Base-by-base conservation (phyloP, 2,113 vertebrate genomes). In the Propithecus coquereli region DNA sequence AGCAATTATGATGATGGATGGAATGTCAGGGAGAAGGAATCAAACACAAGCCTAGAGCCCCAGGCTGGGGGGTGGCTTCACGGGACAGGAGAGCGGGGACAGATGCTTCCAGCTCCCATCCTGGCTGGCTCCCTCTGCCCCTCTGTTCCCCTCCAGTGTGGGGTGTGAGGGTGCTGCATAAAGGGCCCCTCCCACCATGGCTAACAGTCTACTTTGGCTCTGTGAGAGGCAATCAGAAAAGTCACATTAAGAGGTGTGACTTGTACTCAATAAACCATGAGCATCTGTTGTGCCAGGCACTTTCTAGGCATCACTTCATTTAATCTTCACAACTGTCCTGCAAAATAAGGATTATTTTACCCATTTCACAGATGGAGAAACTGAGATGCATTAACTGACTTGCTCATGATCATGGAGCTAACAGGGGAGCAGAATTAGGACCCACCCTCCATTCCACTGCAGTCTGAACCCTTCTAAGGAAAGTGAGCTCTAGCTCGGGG, bases 1-100 rank as follows among this genome's bases (percentile, higher is more conserved):
- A 98, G 97, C 96, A 97, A 98, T 98, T 97, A 97, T 65, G 91
- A 96, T 98, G 98, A 97, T 96, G 97, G 97, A 98, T 98, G 96
- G 93, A 86, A 90, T 85, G 92, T 96, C 97, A 96, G 88, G 32
- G 88, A 95, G 90, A 96, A 85, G 47, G 88, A 76, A 74, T 3
- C 90, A 84, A 86, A 96, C 87, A 94, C 94, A 61, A 94, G 88
- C 57, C 25, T 77, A n/a, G 81, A 97, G 93, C 32, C 68, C 57
- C 8, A 1, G 73, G 89, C 76, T 57, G 47, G 84, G 90, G 54
- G 34, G 59, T 32, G 5, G 40, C 73, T 94, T 79, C 82, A 1
- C 1, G 34, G 96, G 73, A 73, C 8, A 63, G 81, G 61, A 23
- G 87, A 50, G n/a, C 30, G 27, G 8, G 52, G 45, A 37, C 27